Evolutionary conservation across 2,888 invertebrate species (phyloP).

Genomic region (Acleris emargana): DNA sequence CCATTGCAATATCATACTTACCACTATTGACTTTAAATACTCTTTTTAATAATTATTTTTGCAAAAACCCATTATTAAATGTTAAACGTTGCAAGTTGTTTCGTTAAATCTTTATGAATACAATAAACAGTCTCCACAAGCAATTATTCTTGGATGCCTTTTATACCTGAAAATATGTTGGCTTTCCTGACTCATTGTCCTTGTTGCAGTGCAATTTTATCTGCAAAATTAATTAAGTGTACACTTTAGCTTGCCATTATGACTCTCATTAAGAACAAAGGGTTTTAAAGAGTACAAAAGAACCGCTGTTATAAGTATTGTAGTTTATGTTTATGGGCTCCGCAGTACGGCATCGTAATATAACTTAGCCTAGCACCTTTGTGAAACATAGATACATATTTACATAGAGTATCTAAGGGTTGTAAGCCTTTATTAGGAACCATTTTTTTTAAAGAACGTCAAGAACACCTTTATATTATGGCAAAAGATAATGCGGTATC

Average conservation of each 20-base stretch:
- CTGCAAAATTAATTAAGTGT: constrained; percentile 30
- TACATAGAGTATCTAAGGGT: background rate
- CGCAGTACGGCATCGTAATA: background rate
- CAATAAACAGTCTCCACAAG: constrained; percentile 8
- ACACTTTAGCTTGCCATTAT: constrained; percentile 33
- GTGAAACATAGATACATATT: background rate
- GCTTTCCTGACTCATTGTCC: constrained; percentile 13
- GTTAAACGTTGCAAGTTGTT: no score
- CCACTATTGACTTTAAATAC: no score
- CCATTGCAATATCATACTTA: no score
- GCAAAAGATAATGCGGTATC: no score
- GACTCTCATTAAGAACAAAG: constrained; percentile 32
- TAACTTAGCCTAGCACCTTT: background rate
- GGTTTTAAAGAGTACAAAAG: constrained; percentile 24
- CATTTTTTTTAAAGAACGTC: no score
- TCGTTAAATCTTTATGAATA: constrained; percentile 1
- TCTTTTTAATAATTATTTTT: background rate
- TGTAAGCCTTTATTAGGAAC: no score
- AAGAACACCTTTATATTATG: no score
- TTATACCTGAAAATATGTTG: constrained; percentile 26
- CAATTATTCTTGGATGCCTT: constrained; percentile 13
- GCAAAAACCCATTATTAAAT: no score
- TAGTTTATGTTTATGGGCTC: background rate
- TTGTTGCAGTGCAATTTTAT: constrained; percentile 17
- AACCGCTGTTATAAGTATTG: constrained; percentile 7